A percentile compares a stretch with the other conserved stretches of the same genome.
phyloP scores from a whole-genome alignment of 2,797 vertebrate species.

The Crenuchus spilurus region DNA sequence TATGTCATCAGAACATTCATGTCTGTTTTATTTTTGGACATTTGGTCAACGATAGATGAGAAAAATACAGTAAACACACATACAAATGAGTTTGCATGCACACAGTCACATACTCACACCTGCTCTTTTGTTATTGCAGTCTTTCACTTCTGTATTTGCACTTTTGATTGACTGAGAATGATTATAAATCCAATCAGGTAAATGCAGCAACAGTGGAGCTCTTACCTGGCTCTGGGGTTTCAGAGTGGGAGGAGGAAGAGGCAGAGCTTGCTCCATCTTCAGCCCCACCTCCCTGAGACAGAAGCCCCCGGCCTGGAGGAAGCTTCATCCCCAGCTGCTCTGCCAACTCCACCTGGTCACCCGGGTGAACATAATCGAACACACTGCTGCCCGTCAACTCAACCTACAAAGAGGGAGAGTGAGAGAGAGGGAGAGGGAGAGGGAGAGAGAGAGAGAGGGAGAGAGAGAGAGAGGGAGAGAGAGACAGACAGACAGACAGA shows the following conservation, averaged over 20 bases:
- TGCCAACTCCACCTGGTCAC: constrained; percentile 97
- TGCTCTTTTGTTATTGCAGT: background rate
- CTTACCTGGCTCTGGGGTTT: constrained; percentile 97
- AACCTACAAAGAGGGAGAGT: constrained; percentile 77
- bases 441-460: background rate
- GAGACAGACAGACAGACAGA: background rate
- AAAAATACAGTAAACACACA: too few species aligned
- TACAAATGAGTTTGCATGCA: background rate
- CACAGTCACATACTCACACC: background rate
- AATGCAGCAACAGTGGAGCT: constrained; percentile 44
- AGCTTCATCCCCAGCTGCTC: constrained; percentile 99
- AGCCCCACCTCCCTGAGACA: constrained; percentile 85
- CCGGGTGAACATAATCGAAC: constrained; percentile 97
- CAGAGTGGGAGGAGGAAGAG: constrained; percentile 94
- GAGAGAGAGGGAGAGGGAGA: background rate
- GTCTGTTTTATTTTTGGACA: too few species aligned
- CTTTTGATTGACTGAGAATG: background rate
- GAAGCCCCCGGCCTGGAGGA: constrained; percentile 90
- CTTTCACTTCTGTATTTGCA: background rate
- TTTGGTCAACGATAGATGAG: too few species aligned
- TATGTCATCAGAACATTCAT: too few species aligned
- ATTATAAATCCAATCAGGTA: background rate
- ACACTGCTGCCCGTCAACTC: constrained; percentile 98
- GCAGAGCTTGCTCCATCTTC: constrained; percentile 95
- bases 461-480: background rate